phyloP scores from a whole-genome alignment of 2,888 invertebrate genomes.

The Sphaerophoria rueppellii region DNA sequence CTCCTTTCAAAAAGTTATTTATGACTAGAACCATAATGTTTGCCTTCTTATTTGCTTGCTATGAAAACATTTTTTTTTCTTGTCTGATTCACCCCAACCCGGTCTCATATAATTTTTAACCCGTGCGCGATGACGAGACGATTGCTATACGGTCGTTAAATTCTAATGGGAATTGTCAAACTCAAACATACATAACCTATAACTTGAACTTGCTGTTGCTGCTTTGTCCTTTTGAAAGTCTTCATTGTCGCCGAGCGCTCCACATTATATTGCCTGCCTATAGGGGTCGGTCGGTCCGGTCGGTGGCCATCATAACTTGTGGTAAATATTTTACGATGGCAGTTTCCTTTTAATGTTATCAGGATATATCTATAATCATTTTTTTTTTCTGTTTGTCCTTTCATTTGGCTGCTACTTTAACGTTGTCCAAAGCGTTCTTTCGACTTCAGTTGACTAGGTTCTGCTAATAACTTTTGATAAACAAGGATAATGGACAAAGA shows the following conservation, averaged over 20 bases:
- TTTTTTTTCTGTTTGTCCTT: conserved; percentile 45
- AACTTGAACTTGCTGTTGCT: conserved; percentile 62
- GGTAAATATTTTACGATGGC: conserved; percentile 71
- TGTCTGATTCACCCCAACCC: conserved; percentile 9
- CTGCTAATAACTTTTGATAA: conserved; percentile 71
- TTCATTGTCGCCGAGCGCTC: background rate
- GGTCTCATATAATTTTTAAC: conserved; percentile 9
- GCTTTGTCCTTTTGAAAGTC: conserved; percentile 54
- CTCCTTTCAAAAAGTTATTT: conserved; percentile 63
- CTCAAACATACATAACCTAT: conserved; percentile 58
- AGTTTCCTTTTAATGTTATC: conserved; percentile 70
- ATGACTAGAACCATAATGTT: conserved; percentile 35
- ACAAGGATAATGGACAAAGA: conserved; percentile 69
- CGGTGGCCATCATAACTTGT: conserved; percentile 62
- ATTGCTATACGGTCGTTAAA: conserved; percentile 56
- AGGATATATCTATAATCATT: conserved; percentile 48
- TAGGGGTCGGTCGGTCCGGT: conserved; percentile 10
- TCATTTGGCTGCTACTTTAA: conserved; percentile 32
- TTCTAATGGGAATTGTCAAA: conserved; percentile 71
- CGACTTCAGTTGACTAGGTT: conserved; percentile 38
- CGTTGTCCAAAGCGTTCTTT: background rate
- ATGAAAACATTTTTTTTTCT: conserved; percentile 41
- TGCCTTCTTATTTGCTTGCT: background rate
- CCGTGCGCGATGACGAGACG: conserved; percentile 27
- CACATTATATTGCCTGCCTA: background rate